Evolutionary conservation across 1,140 invertebrate genomes (phyloP), one percentile per base, ranked within the genome.

Genomic region (Drosophila leontia): DNA sequence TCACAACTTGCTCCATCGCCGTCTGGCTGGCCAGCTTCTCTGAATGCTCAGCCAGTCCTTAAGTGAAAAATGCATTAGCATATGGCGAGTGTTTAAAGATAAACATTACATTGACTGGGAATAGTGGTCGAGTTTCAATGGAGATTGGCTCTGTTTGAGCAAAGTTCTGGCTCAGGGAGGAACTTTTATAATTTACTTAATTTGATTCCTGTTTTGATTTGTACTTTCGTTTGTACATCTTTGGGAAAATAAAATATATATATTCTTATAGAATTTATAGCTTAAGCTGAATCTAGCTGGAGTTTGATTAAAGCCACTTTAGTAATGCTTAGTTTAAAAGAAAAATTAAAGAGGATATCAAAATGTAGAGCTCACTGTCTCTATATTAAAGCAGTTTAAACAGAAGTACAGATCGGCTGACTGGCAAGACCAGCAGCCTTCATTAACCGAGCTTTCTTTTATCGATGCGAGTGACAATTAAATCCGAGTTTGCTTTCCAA

Each of bases 401-500:
- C 13, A 5, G 17, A 29, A 26, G 37, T 23, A 9, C 26, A 37
- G 29, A 63, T 29, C n/a, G 23, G 32, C 1, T 62, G 51, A 56
- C 63, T 78, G 45, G 59, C 19, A 39, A 44, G 58, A 34, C 35
- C 29, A 41, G 53, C 59, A 64, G 47, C 59, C 47, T 68, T 58
- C 60, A 78, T 78, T 78, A 78, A 55, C 53, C 26, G 26, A 47
- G 65, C 53, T 55, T 19, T 77, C 78, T 71, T 65, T 88, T 70
- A 68, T 72, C 77, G 80, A 87, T 88, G 80, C 48, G 69, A 75
- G 55, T 78, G 80, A 68, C 68, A 87, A 84, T 87, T 87, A 88
- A 88, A 88, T 81, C 62, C 69, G 75, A 90, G 85, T 88, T 88
- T 84, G 84, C 74, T 90, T 90, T 90, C 85, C 85, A 88, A 88